Percentiles rank a stretch among this genome's conserved stretches.
Conservation (phyloP, 2,113 vertebrate genomes). For the Psittacula cyanocephala region DNA sequence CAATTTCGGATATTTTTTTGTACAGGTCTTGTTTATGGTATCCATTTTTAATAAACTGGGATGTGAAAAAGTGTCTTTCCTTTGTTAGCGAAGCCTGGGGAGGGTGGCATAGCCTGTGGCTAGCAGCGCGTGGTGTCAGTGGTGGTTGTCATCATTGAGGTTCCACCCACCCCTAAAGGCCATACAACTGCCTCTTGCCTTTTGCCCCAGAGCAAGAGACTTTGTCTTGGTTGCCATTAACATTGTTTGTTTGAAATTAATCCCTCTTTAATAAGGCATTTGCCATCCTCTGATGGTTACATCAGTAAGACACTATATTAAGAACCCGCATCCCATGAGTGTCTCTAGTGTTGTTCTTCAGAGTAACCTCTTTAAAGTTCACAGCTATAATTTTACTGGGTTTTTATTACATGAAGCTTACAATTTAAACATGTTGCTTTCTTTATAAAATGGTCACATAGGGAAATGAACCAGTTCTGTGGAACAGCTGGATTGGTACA, state of each 20-base stretch:
- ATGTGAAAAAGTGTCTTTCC: neutral
- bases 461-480: neutral
- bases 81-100: neutral
- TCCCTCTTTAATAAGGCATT: neutral
- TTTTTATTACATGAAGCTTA: neutral
- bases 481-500: neutral
- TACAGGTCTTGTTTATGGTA: constrained; percentile 77
- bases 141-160: neutral
- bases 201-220: neutral
- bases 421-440: neutral
- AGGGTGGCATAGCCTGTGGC: neutral
- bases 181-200: neutral
- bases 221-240: neutral
- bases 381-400: neutral
- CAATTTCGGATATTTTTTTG: constrained; percentile 66
- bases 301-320: neutral
- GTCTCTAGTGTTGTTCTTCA: neutral
- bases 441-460: neutral
- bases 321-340: accelerated
- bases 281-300: neutral
- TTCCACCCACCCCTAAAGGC: neutral
- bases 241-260: neutral
- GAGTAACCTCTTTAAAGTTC: neutral
- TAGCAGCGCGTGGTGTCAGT: neutral
- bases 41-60: constrained; percentile 67